These are phyloP conservation scores for Hirundichthys speculiger DNA, from an alignment of 2,113 vertebrate genomes.

Conservation along the genomic window DNA sequence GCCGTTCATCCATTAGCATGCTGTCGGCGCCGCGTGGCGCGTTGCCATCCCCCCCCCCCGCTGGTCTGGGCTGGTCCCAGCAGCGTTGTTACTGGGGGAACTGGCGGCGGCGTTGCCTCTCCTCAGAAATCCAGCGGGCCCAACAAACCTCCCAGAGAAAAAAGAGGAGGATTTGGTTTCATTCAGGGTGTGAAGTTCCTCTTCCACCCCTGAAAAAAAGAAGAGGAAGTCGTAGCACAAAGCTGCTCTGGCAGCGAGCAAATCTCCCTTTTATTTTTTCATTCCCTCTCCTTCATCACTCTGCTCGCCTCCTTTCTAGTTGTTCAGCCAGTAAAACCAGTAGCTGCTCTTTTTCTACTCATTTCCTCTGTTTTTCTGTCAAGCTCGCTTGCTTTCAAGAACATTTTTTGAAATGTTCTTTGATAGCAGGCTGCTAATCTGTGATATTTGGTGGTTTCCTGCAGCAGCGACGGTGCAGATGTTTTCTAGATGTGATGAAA, in stretches of 20 bases:
- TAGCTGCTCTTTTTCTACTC: slow-evolving; percentile 12
- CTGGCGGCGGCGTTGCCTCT: slow-evolving; percentile 61
- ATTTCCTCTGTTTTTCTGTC: slow-evolving; percentile 8
- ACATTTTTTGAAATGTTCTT: too few relatives aligned
- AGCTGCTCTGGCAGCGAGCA: slow-evolving; percentile 62
- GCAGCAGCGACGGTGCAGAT: too few relatives aligned
- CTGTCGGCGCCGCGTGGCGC: slow-evolving; percentile 37
- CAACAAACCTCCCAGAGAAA: slow-evolving; percentile 67
- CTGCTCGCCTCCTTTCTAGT: slow-evolving; percentile 14
- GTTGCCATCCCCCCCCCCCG: slow-evolving; percentile 49
- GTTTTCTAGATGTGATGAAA: too few relatives aligned
- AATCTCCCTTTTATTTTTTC: slow-evolving; percentile 65
- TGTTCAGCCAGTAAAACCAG: slow-evolving; percentile 12
- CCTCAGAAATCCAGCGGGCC: slow-evolving; percentile 61
- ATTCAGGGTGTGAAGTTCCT: slow-evolving; percentile 59
- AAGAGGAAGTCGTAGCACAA: slow-evolving; percentile 79
- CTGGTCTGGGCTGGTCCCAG: slow-evolving; percentile 48
- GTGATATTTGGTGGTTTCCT: too few relatives aligned
- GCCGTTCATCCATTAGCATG: slow-evolving; percentile 55
- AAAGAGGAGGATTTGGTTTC: slow-evolving; percentile 50
- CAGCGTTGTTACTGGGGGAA: slow-evolving; percentile 74
- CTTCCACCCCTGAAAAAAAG: slow-evolving; percentile 51
- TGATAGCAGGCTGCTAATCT: too few relatives aligned
- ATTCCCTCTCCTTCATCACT: slow-evolving; percentile 49
- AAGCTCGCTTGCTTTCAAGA: too few relatives aligned